phyloP scores from a whole-genome alignment of 2,113 vertebrate species.

The Crocuta crocuta region DNA sequence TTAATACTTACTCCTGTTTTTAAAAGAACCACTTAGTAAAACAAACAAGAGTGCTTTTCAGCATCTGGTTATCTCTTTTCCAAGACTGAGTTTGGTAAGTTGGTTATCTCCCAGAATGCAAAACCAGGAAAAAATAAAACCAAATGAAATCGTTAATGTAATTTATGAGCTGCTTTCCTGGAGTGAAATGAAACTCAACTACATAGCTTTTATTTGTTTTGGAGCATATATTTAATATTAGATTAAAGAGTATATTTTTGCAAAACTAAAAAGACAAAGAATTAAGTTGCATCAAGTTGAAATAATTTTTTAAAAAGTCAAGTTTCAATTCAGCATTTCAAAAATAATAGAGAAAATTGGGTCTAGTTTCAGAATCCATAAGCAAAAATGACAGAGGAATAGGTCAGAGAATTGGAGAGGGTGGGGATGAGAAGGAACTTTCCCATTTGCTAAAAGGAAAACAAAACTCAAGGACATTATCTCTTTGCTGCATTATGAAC shows the following conservation, averaged over 20 bases:
- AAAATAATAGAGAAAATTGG: background rate
- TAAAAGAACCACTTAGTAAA: conserved; percentile 21
- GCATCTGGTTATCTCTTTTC: conserved; percentile 18
- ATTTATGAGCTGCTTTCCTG: conserved; percentile 6
- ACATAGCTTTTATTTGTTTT: conserved; percentile 35
- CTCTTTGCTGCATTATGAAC: background rate
- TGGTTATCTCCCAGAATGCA: background rate
- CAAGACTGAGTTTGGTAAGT: conserved; percentile 44
- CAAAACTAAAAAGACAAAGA: conserved; percentile 16
- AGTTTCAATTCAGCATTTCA: background rate
- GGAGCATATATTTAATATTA: background rate
- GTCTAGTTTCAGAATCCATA: conserved; percentile 5
- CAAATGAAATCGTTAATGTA: background rate
- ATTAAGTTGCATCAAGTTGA: background rate
- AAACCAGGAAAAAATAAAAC: conserved; percentile 52
- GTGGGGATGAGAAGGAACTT: background rate
- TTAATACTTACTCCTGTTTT: background rate
- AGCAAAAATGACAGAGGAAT: background rate
- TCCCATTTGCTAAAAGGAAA: conserved; percentile 6
- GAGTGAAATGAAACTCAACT: background rate
- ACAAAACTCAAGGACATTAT: background rate
- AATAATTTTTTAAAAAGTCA: background rate
- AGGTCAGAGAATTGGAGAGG: background rate
- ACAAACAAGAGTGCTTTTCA: conserved; percentile 7
- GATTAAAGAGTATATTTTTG: background rate